Evolutionary conservation across 2,888 invertebrate genomes (phyloP), one percentile per base, ranked within the genome.

Genomic region (Campaea margaritaria): DNA sequence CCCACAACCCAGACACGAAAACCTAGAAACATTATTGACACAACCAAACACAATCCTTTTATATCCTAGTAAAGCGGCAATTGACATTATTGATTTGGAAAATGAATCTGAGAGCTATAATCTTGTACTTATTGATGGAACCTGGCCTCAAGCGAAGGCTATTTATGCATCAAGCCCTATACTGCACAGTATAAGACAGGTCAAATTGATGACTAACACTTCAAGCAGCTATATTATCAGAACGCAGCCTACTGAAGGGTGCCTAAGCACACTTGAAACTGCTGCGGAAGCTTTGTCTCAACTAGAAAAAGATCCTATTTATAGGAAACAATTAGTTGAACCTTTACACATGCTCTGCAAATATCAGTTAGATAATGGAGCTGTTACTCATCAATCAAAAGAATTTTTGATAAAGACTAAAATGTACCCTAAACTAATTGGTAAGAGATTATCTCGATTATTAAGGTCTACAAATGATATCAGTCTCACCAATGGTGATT

Each of bases 111-210:
- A 85, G 43, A 93, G 93, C 10, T 97, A 96, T 79, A 98, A 97
- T 82, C 91, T 98, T 52, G 93, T 98, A 44, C 88, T 98, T 42
- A 94, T 99, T 65, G 98, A 99, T 92, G 98, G 99, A 4, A 99
- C 99, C 10, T 99, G 98, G 98, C 96, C 97, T 0, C 98, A 99
- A 86, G 98, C 98, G 2, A 97, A 97, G 85, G 96, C 97, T 11
- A 97, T 98, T 64, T 98, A 96, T 87, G 94, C 96, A 48, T 95
- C 96, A 64, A 98, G 97, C 82, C 94, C 95, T 12, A 91, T 95
- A 61, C 91, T 98, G 49, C 96, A 96, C 73, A 89, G 92, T 53
- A 86, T 98, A 59, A 95, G 93, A 74, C 97, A 98, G 90, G 96
- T 98, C 0, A 97, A 97, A 87, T 92, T 98, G 49, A 89, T 96